phyloP scores from a whole-genome alignment of 2,888 invertebrate species.

The Himalopsyche kuldschensis region DNA sequence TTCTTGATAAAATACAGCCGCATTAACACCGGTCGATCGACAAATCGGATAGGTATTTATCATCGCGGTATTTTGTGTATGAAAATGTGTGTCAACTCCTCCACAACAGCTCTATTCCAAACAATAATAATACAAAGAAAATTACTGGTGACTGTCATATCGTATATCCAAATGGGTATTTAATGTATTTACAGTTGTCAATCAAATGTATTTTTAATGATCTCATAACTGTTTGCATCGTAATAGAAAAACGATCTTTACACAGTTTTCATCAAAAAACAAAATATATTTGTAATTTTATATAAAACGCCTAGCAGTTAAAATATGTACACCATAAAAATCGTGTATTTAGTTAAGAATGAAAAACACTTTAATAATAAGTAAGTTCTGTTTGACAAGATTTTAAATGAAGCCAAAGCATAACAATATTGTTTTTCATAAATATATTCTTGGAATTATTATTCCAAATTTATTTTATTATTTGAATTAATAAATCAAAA shows the following conservation, averaged over 20 bases:
- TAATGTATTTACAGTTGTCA: constrained; percentile 6
- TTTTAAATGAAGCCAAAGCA: too few relatives aligned
- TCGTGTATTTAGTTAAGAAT: too few relatives aligned
- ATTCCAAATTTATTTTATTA: not conserved
- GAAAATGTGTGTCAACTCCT: not conserved
- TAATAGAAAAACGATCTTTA: not conserved
- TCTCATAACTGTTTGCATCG: not conserved
- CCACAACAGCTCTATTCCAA: not conserved
- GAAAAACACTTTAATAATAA: too few relatives aligned
- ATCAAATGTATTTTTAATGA: not conserved
- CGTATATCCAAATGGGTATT: constrained; percentile 13
- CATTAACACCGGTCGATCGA: constrained; percentile 29
- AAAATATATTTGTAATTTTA: too few relatives aligned
- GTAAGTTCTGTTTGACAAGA: too few relatives aligned
- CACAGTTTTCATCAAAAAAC: not conserved
- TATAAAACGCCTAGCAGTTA: too few relatives aligned
- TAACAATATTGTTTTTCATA: not conserved
- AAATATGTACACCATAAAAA: too few relatives aligned
- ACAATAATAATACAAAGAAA: not conserved
- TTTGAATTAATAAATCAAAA: too few relatives aligned
- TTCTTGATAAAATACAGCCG: not conserved
- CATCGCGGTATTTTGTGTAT: not conserved
- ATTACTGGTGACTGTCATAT: not conserved
- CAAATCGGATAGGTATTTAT: constrained; percentile 17
- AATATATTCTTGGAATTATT: not conserved